Evolutionary conservation across 2,888 invertebrate species (phyloP).

Genomic region (Archips crataeganus): DNA sequence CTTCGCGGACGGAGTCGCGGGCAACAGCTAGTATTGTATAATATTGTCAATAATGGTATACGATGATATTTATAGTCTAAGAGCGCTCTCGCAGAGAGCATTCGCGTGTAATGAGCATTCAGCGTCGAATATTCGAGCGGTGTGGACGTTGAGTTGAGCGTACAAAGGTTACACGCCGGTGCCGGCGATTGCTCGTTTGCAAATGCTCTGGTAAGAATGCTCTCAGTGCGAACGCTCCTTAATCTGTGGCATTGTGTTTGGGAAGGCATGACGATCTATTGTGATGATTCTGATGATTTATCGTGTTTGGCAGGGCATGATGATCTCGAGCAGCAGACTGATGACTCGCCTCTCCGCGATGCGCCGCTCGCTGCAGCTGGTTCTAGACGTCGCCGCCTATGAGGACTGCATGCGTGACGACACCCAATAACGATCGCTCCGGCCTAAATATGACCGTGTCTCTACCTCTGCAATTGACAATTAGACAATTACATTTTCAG

Average conservation of each 20-base stretch:
- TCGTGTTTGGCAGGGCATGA: conserved; percentile 23
- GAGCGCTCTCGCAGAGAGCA: no score
- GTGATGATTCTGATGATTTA: not conserved
- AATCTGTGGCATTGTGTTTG: not conserved
- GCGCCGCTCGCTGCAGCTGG: conserved; percentile 24
- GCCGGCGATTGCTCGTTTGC: no score
- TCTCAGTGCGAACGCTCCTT: no score
- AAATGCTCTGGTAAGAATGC: no score
- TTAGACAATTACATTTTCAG: not conserved
- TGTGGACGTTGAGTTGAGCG: no score
- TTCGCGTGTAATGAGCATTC: no score
- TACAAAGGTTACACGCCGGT: no score
- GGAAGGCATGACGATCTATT: not conserved
- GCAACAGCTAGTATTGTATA: no score
- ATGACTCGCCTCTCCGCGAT: conserved; percentile 25
- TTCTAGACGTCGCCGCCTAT: not conserved
- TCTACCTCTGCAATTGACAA: not conserved
- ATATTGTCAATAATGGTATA: no score
- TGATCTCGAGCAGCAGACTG: conserved; percentile 25
- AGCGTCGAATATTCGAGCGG: no score
- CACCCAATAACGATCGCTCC: not conserved
- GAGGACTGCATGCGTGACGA: conserved; percentile 5
- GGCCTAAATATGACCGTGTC: not conserved
- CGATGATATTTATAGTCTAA: no score
- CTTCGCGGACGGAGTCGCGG: no score